Evolutionary conservation across 2,888 invertebrate species (phyloP).

Genomic region (Meghimatium bilineatum): DNA sequence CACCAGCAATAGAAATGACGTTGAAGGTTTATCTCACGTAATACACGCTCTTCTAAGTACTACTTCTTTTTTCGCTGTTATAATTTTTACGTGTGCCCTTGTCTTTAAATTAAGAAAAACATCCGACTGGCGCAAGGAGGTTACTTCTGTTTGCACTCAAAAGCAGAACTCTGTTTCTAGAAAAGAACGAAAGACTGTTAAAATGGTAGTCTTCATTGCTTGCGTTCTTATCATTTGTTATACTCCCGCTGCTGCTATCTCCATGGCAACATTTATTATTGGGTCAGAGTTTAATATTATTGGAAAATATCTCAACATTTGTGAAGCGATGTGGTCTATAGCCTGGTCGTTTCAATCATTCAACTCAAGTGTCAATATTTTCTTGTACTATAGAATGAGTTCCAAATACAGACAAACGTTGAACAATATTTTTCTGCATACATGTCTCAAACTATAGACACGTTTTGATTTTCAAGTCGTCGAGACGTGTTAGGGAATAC

Average conservation of each 20-base stretch:
- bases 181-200: background rate
- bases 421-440: background rate
- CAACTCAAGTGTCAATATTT: constrained; percentile 20
- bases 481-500: too few species aligned
- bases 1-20: background rate
- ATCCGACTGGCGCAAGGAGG: background rate
- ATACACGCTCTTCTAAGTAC: background rate
- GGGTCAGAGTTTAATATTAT: background rate
- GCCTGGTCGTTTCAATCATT: background rate
- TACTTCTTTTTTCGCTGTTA: background rate
- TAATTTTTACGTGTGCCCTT: background rate
- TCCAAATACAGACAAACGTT: constrained; percentile 3
- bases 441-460: too few species aligned
- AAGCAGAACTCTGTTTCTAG: background rate
- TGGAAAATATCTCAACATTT: background rate
- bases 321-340: background rate
- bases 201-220: background rate
- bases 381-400: constrained; percentile 15
- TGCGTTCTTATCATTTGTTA: background rate
- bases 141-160: background rate
- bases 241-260: background rate
- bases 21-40: background rate
- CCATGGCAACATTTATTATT: background rate
- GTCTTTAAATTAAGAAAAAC: background rate
- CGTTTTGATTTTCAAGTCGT: too few species aligned